Evolutionary conservation across 1,140 invertebrate species (phyloP).

Genomic region (Calliopsis andreniformis): DNA sequence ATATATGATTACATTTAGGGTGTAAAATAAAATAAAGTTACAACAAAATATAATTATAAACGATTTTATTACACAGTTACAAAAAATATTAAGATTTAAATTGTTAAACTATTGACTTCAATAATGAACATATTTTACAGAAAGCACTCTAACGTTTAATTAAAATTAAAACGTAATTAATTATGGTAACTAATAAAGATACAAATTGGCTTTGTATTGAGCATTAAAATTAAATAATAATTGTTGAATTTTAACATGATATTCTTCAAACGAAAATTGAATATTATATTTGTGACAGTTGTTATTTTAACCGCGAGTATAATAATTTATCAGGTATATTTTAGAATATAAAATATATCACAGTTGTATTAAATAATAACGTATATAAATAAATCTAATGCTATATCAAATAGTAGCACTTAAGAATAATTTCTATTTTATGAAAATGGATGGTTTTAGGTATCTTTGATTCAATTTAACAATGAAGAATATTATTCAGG

Average conservation of each 20-base stretch:
- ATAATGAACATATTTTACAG: too few relatives aligned
- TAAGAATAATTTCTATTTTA: neutral
- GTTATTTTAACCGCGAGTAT: constrained; percentile 21
- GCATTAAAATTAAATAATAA: neutral
- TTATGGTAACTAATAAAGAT: neutral
- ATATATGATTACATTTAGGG: too few relatives aligned
- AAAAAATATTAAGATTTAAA: too few relatives aligned
- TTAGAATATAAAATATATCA: neutral
- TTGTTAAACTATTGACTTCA: too few relatives aligned
- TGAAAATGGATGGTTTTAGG: neutral
- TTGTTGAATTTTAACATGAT: neutral
- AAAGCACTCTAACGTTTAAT: constrained; percentile 1
- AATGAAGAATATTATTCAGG: constrained; percentile 3
- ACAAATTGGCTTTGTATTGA: neutral
- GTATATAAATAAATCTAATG: neutral
- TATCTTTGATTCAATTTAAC: neutral
- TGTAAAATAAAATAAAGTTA: too few relatives aligned
- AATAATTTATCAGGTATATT: constrained; percentile 59
- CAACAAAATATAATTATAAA: too few relatives aligned
- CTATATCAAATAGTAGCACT: neutral
- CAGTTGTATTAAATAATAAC: neutral
- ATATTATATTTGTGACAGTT: constrained; percentile 41
- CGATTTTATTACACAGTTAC: too few relatives aligned
- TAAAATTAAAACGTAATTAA: neutral
- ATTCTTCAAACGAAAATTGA: constrained; percentile 33